Base-by-base conservation (phyloP, 2,888 invertebrate genomes). In the Cynaeus angustus region DNA sequence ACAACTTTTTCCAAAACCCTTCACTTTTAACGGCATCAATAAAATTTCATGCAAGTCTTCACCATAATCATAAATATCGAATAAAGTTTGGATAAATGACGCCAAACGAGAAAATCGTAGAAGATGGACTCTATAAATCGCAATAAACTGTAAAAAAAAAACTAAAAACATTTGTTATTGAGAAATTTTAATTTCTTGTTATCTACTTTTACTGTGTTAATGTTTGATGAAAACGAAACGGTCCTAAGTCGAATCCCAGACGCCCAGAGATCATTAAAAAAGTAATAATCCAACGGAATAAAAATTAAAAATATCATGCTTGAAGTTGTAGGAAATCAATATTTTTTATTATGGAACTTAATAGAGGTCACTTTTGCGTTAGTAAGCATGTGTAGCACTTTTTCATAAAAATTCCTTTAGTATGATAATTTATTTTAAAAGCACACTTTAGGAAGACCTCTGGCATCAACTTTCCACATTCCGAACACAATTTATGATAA, bases 71-170 rank as follows among this genome's bases (percentile, higher is more conserved):
- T 48, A 48, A 48, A 48, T 48, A 8, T 16, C 7, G 16, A 14
- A 21, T 48, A 48, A 48, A 48, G 9, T 21, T 8, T 8, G 8
- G 8, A 48, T 48, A 48, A 16, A 14, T 21, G 21, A 48, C 48
- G 16, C 16, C 43, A 48, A 16, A 48, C 6, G 16, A n/a, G 16
- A 21, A 48, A 48, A 48, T 48, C 48, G 48, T 16, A 21, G 48
- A 48, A 48, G 8, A 13, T 8, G 16, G 3, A 48, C 16, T 13
- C 48, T 3, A 48, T 48, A 48, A 48, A 48, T 48, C 48, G 48
- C 3, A 48, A 16, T 48, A 48, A 48, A 48, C 16, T 21, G 48
- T 16, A 16, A 48, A 16, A 48, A n/a, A n/a, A n/a, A n/a, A n/a
- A n/a, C n/a, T n/a, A n/a, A n/a, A n/a, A n/a, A n/a, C n/a, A n/a